Evolutionary conservation across 2,113 vertebrate species (phyloP).

Genomic region (Blennius ocellaris): DNA sequence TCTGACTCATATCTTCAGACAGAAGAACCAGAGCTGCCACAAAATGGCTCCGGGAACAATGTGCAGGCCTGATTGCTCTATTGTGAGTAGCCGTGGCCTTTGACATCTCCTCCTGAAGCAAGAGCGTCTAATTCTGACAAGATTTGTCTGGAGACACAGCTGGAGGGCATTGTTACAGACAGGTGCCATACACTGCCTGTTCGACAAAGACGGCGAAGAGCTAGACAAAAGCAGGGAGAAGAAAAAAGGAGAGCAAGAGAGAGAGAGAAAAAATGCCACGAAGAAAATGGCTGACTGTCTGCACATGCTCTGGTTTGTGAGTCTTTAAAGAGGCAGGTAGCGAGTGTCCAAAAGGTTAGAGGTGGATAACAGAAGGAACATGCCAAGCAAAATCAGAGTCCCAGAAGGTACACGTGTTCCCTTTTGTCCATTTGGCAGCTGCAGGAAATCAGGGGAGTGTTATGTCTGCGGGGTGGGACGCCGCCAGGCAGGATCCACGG

Average conservation of each 20-base stretch:
- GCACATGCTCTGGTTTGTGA: constrained; percentile 46
- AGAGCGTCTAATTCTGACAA: constrained; percentile 75
- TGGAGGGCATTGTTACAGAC: constrained; percentile 69
- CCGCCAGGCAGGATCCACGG: constrained; percentile 24
- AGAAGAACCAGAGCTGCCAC: constrained; percentile 60
- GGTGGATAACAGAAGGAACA: constrained; percentile 63
- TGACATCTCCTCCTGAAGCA: constrained; percentile 75
- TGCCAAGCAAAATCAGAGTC: constrained; percentile 53
- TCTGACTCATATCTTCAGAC: constrained; percentile 71
- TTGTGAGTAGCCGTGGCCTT: constrained; percentile 76
- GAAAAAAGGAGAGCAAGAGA: constrained; percentile 34
- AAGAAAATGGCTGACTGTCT: constrained; percentile 56
- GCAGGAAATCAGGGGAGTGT: constrained; percentile 34
- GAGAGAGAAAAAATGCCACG: constrained; percentile 24
- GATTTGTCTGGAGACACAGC: constrained; percentile 75
- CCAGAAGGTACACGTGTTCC: constrained; percentile 51
- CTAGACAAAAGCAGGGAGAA: constrained; percentile 40
- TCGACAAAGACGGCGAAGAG: constrained; percentile 51
- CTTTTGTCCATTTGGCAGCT: constrained; percentile 66
- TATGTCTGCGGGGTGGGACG: constrained; percentile 28
- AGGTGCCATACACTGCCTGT: constrained; percentile 59
- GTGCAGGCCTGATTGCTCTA: constrained; percentile 77
- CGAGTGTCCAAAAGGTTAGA: constrained; percentile 54
- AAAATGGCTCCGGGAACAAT: constrained; percentile 77
- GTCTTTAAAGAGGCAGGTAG: constrained; percentile 34